Evolutionary conservation across 2,113 vertebrate species (phyloP).

Genomic region (Vombatus ursinus): DNA sequence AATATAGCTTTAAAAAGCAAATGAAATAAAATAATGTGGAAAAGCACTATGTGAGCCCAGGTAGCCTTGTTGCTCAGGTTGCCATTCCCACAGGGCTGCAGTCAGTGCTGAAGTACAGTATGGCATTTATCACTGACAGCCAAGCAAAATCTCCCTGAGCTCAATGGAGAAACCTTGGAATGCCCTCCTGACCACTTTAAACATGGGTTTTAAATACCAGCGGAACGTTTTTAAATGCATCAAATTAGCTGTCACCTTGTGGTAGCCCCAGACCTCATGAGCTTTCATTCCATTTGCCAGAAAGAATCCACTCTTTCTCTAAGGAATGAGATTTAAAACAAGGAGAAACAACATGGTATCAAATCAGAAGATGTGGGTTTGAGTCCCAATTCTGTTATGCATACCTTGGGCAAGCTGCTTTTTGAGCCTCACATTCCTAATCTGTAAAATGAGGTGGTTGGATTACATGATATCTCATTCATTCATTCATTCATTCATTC

Average conservation of each 20-base stretch:
- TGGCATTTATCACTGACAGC: not conserved
- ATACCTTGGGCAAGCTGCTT: not conserved
- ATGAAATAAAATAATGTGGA: conserved; percentile 12
- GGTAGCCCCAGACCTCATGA: not conserved
- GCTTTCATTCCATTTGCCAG: fast-evolving
- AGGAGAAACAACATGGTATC: not conserved
- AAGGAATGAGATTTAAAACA: not conserved
- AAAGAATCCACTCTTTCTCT: not conserved
- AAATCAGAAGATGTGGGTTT: not conserved
- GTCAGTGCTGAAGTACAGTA: not conserved
- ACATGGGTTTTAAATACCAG: conserved; percentile 47
- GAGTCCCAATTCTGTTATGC: not conserved
- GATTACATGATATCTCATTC: not conserved
- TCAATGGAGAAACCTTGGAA: conserved; percentile 48
- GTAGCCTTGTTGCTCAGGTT: conserved; percentile 23
- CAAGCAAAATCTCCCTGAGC: conserved; percentile 56
- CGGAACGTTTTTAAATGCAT: conserved; percentile 21
- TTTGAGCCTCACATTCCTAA: not conserved
- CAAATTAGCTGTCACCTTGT: conserved; percentile 34
- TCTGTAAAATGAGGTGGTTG: not conserved
- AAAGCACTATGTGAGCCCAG: conserved; percentile 50
- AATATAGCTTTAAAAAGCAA: conserved; percentile 42
- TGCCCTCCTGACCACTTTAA: not conserved
- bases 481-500: not conserved
- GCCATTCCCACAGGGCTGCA: not conserved